Percentiles rank a stretch among this genome's conserved stretches.
Evolutionary conservation across 2,113 vertebrate species (phyloP).

Genomic region (Morone chrysops): DNA sequence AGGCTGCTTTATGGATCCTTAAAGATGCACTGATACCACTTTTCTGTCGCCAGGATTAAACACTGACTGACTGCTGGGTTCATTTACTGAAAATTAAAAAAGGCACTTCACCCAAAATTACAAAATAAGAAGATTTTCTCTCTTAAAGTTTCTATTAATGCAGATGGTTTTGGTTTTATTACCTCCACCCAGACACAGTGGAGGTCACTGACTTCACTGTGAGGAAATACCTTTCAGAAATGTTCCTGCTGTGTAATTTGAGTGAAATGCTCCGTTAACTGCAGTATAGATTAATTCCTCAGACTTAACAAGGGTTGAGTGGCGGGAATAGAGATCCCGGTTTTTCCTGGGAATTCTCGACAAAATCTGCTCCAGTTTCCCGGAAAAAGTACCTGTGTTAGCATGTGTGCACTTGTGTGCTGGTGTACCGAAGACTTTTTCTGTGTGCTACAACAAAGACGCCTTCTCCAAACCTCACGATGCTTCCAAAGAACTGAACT

Average conservation of each 20-base stretch:
- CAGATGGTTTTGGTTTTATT: not conserved
- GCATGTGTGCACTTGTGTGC: not conserved
- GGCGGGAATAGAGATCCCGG: no score
- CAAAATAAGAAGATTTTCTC: not conserved
- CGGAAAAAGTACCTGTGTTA: not conserved
- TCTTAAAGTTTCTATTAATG: not conserved
- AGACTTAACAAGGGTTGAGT: no score
- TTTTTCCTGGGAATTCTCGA: no score
- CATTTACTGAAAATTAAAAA: not conserved
- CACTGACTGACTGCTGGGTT: not conserved
- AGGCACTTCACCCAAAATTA: not conserved
- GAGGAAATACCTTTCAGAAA: not conserved
- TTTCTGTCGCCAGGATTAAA: not conserved
- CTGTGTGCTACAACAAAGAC: not conserved
- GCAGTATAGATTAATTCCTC: not conserved
- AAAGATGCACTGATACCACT: constrained; percentile 36
- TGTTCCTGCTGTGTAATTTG: not conserved
- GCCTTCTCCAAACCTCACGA: not conserved
- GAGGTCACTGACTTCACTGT: no score
- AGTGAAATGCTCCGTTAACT: not conserved
- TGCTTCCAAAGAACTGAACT: not conserved
- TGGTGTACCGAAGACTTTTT: not conserved
- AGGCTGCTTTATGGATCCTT: not conserved
- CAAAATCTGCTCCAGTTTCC: not conserved
- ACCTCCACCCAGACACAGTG: not conserved